Percentiles rank a stretch among this genome's conserved stretches.
Conservation (phyloP, 2,113 vertebrate species). For the Syngnathus typhle region DNA sequence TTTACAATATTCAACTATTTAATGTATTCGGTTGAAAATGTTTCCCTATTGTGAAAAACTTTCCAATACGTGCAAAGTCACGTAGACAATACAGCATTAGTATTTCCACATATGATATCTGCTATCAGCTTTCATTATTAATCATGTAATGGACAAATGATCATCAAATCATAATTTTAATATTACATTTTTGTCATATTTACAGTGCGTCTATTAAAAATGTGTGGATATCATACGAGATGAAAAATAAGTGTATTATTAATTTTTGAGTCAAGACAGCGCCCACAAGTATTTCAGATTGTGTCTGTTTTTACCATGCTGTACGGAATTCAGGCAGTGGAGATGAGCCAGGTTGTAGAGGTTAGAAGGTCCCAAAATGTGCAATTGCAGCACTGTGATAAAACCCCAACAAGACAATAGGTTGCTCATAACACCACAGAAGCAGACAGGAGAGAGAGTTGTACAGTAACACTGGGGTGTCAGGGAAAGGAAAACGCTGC, state of each 20-base stretch:
- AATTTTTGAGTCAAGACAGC: neutral
- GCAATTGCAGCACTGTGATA: conserved; percentile 35
- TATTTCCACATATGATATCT: neutral
- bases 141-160: too few relatives aligned
- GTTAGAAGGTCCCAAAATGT: conserved; percentile 37
- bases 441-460: conserved; percentile 35
- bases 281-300: neutral
- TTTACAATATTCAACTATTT: neutral
- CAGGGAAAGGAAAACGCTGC: conserved; percentile 48
- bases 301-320: neutral
- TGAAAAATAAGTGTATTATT: neutral
- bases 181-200: neutral
- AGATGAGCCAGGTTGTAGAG: conserved; percentile 33
- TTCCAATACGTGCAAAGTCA: too few relatives aligned
- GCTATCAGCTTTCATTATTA: too few relatives aligned
- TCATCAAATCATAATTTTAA: too few relatives aligned
- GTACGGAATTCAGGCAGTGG: conserved; percentile 9
- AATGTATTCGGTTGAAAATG: neutral
- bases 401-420: conserved; percentile 43
- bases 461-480: conserved; percentile 39
- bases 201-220: too few relatives aligned
- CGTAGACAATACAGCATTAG: neutral
- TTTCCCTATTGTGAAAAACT: neutral
- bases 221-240: neutral
- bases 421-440: conserved; percentile 29